These are phyloP conservation scores for Podarcis lilfordi DNA, from an alignment of 2,797 vertebrate genomes.

Conservation along the genomic window DNA sequence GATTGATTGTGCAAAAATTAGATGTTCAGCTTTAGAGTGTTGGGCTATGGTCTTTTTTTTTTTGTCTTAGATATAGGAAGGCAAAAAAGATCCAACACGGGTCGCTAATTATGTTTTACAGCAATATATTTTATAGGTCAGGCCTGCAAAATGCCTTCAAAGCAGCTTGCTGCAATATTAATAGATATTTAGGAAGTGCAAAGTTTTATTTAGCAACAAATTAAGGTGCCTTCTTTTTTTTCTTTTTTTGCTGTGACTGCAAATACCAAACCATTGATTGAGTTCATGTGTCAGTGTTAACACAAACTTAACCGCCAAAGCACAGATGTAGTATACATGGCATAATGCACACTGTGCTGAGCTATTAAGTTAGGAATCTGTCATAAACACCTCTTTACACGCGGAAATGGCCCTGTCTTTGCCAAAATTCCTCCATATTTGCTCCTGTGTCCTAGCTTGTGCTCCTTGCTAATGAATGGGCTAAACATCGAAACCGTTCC, in stretches of 20 bases:
- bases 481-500: not conserved
- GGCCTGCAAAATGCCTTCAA: not conserved
- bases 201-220: conserved; percentile 10
- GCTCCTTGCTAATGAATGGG: not conserved
- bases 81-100: not conserved
- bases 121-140: not conserved
- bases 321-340: not conserved
- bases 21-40: conserved; percentile 37
- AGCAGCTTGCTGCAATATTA: not conserved
- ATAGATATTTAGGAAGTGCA: not conserved
- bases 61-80: conserved; percentile 39
- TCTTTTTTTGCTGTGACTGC: not conserved
- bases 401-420: not conserved
- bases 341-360: not conserved
- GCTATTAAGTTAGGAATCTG: not conserved
- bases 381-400: not conserved
- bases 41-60: conserved; percentile 22
- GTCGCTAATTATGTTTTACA: conserved; percentile 17
- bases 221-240: not conserved
- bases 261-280: not conserved
- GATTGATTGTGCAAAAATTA: conserved; percentile 15
- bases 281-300: not conserved
- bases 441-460: not conserved
- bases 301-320: not conserved
- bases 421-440: not conserved